phyloP scores from a whole-genome alignment of 1,140 invertebrate species.

The Pogonus chalceus region DNA sequence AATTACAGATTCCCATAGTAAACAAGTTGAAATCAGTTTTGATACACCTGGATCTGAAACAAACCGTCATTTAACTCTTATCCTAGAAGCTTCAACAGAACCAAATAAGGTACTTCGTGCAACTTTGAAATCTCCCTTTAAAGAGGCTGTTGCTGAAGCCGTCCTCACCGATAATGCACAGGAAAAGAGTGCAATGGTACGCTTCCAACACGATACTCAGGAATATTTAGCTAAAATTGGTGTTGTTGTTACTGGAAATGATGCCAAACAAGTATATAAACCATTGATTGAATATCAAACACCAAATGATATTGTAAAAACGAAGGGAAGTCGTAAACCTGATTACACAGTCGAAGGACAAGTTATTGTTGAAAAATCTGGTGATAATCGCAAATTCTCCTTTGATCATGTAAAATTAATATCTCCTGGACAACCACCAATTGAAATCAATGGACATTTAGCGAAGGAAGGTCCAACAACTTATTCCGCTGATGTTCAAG shows the following conservation, averaged over 20 bases:
- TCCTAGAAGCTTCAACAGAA: slow-evolving; percentile 36
- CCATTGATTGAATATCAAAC: slow-evolving; percentile 58
- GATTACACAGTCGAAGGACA: slow-evolving; percentile 44
- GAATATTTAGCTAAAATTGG: slow-evolving; percentile 53
- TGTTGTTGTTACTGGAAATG: slow-evolving; percentile 44
- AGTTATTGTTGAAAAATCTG: slow-evolving; percentile 39
- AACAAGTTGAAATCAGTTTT: slow-evolving; percentile 48
- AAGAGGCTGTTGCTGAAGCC: slow-evolving; percentile 41
- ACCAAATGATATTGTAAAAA: slow-evolving; percentile 35
- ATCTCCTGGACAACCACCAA: slow-evolving; percentile 33
- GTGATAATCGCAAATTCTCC: slow-evolving; percentile 41
- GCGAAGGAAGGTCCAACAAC: slow-evolving; percentile 32
- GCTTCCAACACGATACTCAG: slow-evolving; percentile 44
- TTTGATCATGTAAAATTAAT: slow-evolving; percentile 47
- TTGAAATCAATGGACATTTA: slow-evolving; percentile 43
- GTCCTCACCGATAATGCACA: slow-evolving; percentile 40
- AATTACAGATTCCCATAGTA: slow-evolving; percentile 22
- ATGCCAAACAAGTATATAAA: slow-evolving; percentile 43
- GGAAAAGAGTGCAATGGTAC: slow-evolving; percentile 44
- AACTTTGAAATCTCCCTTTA: slow-evolving; percentile 47
- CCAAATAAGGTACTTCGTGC: slow-evolving; percentile 43
- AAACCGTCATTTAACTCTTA: slow-evolving; percentile 46
- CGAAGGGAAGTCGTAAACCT: slow-evolving; percentile 30
- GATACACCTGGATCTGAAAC: slow-evolving; percentile 58
- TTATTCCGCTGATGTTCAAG: slow-evolving; percentile 39